Base-by-base conservation (phyloP, 2,113 vertebrate genomes). In the Morone chrysops region DNA sequence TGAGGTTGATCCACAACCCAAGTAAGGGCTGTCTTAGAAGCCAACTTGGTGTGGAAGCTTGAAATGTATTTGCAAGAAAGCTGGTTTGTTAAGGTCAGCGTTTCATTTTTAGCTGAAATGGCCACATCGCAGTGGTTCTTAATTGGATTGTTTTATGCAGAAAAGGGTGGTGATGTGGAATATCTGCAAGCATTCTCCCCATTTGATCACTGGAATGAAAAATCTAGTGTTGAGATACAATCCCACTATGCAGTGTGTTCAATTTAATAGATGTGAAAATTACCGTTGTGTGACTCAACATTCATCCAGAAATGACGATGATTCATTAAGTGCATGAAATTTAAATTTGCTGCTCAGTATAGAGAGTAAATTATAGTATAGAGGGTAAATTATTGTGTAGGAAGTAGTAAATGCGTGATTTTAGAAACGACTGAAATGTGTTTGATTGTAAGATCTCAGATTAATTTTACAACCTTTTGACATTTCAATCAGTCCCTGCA, bases 101-200 rank as follows among this genome's bases (percentile, higher is more conserved):
- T 25, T 25, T 40, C n/a, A 17, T 40, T 74, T 41, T 62, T 59
- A n/a, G n/a, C 56, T 50, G 40, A 7, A 22, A 47, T 5, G 1
- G 13, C 17, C 59, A 65, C 59, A 17, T 66, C 9, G 13, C 40
- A 61, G 16, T 48, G 51, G 8, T 31, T 73, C 65, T 31, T 40
- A 63, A 75, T 63, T 54, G 6, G 66, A 20, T 70, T 36, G 20
- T 54, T 71, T 63, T 47, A 45, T 31, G 36, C 56, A 20, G 36
- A 25, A 61, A 61, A 38, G 17, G 31, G 12, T 18, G 9, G 25
- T 65, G 43, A 53, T 59, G 51, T 70, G 25, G 68, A 50, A 53
- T 45, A 4, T 41, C 8, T 59, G 16, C 12, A 11, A 17, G 16
- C 41, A 5, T 61, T 66, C 22, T 16, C 20, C 18, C 16, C 31